Evolutionary conservation across 2,113 vertebrate species (phyloP).

Genomic region (Tragelaphus buxtoni): DNA sequence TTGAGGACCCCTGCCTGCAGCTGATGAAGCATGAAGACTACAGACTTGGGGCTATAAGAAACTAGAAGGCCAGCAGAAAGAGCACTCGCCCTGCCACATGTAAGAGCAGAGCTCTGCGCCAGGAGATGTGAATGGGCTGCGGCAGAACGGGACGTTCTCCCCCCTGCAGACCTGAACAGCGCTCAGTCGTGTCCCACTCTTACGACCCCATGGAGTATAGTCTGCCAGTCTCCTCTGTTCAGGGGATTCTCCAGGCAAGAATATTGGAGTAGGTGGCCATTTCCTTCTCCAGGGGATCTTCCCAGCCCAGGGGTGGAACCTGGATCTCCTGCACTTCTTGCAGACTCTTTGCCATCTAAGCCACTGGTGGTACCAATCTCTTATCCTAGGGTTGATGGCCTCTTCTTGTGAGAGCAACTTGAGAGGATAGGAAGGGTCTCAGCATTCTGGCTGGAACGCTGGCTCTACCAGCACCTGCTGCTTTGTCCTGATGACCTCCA

Average conservation of each 20-base stretch:
- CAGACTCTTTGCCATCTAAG: not conserved
- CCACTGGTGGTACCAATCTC: not conserved
- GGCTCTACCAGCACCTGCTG: not conserved
- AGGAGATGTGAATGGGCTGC: no score
- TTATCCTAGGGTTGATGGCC: no score
- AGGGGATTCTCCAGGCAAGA: not conserved
- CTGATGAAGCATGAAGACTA: not conserved
- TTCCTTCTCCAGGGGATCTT: not conserved
- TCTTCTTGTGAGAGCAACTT: not conserved
- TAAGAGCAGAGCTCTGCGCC: not conserved
- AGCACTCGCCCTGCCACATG: rapidly evolving
- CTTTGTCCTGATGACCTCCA: not conserved
- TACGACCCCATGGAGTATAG: not conserved
- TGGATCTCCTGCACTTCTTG: not conserved
- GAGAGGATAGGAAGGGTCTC: not conserved
- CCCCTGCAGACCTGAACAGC: not conserved
- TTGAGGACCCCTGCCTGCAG: not conserved
- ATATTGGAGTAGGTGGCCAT: not conserved
- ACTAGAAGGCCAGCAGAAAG: not conserved
- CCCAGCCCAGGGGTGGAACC: not conserved
- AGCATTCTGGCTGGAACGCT: not conserved
- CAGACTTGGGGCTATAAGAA: not conserved
- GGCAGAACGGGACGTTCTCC: not conserved
- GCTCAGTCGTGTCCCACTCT: not conserved
- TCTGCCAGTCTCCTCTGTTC: not conserved